Percentiles rank a stretch among this genome's conserved stretches.
These are phyloP conservation scores for Rhinophrynus dorsalis DNA, from an alignment of 2,797 vertebrate species.

Conservation along the genomic window DNA sequence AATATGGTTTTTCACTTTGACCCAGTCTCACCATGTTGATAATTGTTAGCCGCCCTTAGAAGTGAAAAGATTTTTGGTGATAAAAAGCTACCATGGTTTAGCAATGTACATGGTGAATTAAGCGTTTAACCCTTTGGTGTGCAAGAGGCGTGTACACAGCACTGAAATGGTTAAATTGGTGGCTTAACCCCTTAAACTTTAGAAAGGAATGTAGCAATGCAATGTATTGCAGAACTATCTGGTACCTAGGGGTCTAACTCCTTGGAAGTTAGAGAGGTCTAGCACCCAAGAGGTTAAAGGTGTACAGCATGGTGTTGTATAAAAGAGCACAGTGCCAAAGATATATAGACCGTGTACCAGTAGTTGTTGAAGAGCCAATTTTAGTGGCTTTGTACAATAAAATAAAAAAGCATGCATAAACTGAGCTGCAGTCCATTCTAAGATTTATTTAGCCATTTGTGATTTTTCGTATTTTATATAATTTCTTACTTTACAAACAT, in stretches of 20 bases:
- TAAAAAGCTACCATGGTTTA: too few relatives aligned
- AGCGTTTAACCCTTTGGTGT: too few relatives aligned
- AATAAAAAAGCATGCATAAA: background rate
- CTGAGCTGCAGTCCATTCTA: background rate
- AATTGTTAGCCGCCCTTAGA: background rate
- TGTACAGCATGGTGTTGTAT: background rate
- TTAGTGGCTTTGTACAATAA: background rate
- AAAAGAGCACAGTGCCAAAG: background rate
- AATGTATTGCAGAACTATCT: too few relatives aligned
- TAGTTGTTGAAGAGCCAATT: background rate
- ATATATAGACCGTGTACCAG: background rate
- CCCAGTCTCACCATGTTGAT: background rate
- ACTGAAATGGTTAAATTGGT: too few relatives aligned
- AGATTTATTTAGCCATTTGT: background rate
- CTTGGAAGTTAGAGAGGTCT: too few relatives aligned
- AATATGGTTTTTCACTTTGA: background rate
- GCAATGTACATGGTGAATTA: too few relatives aligned
- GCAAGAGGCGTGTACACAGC: too few relatives aligned
- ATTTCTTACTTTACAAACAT: background rate
- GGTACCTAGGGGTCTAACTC: background rate
- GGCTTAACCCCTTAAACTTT: too few relatives aligned
- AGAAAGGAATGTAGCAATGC: too few relatives aligned
- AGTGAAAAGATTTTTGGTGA: too few relatives aligned
- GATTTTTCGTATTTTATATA: conserved; percentile 16
- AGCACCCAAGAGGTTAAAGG: too few relatives aligned